Percentiles rank a stretch among this genome's conserved stretches.
These are phyloP conservation scores for Choreutis nemorana DNA, from an alignment of 2,888 invertebrate species.

Conservation along the genomic window DNA sequence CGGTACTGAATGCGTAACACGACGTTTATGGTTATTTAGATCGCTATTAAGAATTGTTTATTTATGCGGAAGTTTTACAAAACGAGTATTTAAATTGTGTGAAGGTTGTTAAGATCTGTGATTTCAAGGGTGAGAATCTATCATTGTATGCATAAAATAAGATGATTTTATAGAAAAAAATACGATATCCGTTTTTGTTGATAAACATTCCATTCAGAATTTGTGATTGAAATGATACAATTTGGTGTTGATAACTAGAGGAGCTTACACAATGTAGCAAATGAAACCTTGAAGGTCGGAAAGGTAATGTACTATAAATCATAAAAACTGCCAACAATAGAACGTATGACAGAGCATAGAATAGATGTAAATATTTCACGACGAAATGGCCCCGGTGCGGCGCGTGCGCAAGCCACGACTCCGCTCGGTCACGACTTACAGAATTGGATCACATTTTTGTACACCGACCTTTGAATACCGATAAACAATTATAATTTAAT, in stretches of 20 bases:
- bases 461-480: slow-evolving; percentile 32
- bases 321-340: slow-evolving; percentile 47
- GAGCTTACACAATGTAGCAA: slow-evolving; percentile 22
- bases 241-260: slow-evolving; percentile 9
- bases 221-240: slow-evolving; percentile 7
- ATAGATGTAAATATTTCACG: slow-evolving; percentile 42
- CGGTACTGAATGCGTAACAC: no score
- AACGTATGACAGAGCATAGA: slow-evolving; percentile 39
- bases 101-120: slow-evolving; percentile 33
- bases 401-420: slow-evolving; percentile 50
- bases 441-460: slow-evolving; percentile 44
- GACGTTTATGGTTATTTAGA: slow-evolving; percentile 23
- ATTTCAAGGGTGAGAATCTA: slow-evolving; percentile 39
- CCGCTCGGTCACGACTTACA: slow-evolving; percentile 45
- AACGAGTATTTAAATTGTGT: slow-evolving; percentile 20
- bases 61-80: slow-evolving; percentile 31
- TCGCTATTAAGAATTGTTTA: slow-evolving; percentile 14
- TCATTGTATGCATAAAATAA: slow-evolving; percentile 25
- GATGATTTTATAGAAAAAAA: slow-evolving; percentile 9
- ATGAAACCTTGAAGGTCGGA: slow-evolving; percentile 38
- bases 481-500: no score
- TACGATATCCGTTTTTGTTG: neutral
- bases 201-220: neutral
- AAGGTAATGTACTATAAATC: slow-evolving; percentile 42
- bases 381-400: slow-evolving; percentile 35